Conservation (phyloP, 2,797 vertebrate genomes). For the Urocyon cinereoargenteus region DNA sequence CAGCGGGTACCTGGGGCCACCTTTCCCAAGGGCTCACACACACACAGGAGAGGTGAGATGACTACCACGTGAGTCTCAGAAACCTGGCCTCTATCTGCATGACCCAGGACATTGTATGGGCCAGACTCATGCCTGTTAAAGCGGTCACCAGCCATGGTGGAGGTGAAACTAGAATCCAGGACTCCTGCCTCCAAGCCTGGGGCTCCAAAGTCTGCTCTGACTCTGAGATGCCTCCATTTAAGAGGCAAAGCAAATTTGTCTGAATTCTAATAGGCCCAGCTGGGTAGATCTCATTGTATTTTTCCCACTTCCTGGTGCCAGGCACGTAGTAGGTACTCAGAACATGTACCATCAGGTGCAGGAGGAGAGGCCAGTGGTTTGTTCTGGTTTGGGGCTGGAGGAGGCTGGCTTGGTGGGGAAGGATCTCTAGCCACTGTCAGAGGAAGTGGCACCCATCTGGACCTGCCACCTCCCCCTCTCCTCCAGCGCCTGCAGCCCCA, state of each 20-base stretch:
- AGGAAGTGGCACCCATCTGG: constrained; percentile 48
- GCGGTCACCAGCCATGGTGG: neutral
- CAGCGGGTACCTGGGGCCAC: neutral
- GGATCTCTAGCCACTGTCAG: constrained; percentile 24
- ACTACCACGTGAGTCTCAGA: neutral
- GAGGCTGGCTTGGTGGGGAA: neutral
- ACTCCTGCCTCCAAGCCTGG: neutral
- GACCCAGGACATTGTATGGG: neutral
- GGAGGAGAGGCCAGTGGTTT: neutral
- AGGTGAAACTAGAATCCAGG: neutral
- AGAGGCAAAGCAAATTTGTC: constrained; percentile 29
- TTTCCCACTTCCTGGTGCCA: neutral
- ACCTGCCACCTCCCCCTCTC: constrained; percentile 14
- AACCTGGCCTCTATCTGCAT: neutral
- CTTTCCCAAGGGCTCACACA: neutral
- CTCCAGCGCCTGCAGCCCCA: constrained; percentile 26
- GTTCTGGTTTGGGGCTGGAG: neutral
- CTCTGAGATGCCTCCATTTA: constrained; percentile 39
- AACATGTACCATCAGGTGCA: neutral
- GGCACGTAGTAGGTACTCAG: neutral
- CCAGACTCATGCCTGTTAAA: neutral
- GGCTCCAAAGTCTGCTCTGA: neutral
- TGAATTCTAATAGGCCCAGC: neutral
- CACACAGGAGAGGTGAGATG: neutral
- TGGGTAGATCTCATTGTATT: neutral